phyloP scores from a whole-genome alignment of 2,113 vertebrate genomes.

The Labeo catla region DNA sequence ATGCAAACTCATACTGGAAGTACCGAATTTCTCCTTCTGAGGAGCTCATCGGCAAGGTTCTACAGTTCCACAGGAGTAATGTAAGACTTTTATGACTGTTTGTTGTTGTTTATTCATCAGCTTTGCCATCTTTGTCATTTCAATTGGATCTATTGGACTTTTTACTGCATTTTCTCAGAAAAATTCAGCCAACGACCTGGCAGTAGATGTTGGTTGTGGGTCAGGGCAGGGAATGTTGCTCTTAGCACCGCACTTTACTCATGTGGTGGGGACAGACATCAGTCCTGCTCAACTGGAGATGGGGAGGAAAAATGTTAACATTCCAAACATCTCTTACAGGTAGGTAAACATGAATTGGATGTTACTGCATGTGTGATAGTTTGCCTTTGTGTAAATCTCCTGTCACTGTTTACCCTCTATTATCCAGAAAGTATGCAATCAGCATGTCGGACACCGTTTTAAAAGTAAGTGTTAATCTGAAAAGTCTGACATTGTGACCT shows the following conservation, averaged over 20 bases:
- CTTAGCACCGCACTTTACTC: slow-evolving; percentile 75
- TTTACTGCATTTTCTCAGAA: slow-evolving; percentile 61
- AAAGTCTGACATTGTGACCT: neutral
- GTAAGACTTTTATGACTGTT: slow-evolving; percentile 61
- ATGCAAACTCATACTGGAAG: slow-evolving; percentile 77
- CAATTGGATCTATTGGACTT: neutral
- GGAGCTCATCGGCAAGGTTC: slow-evolving; percentile 69
- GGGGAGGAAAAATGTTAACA: slow-evolving; percentile 61
- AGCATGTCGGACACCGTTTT: neutral
- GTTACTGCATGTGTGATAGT: neutral
- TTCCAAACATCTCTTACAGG: slow-evolving; percentile 78
- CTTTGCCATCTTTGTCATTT: neutral
- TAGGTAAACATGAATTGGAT: slow-evolving; percentile 56
- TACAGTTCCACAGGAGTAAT: slow-evolving; percentile 75
- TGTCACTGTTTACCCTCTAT: neutral
- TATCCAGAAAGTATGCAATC: neutral
- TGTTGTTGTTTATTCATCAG: neutral
- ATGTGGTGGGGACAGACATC: slow-evolving; percentile 81
- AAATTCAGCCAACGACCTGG: slow-evolving; percentile 67
- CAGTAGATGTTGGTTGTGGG: slow-evolving; percentile 84
- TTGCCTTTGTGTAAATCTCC: neutral
- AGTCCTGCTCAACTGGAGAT: slow-evolving; percentile 81
- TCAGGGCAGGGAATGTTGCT: slow-evolving; percentile 80
- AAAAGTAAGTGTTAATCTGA: neutral
- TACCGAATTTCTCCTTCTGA: slow-evolving; percentile 75